Evolutionary conservation across 2,797 vertebrate genomes (phyloP), one percentile per base, ranked within the genome.

Genomic region (Gephyroberyx darwinii): DNA sequence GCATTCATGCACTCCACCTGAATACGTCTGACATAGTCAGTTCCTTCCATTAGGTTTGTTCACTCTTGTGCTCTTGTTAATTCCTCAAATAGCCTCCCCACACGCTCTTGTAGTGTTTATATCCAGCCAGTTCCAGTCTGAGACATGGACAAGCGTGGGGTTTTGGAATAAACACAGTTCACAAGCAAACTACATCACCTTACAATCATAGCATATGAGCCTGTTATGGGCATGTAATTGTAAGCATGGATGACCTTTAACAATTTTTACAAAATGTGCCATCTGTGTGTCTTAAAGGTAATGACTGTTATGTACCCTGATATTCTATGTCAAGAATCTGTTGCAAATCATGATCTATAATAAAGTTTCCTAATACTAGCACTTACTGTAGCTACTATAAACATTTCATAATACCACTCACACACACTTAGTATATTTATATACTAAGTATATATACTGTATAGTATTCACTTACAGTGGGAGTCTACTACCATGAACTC

Each of bases 101-200:
- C 5, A 53, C 5, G 57, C 6, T 43, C 6, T 37, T 37, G 1
- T 26, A 22, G 54, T 69, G 52, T 41, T 63, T 37, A 45, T 4
- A 60, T 9, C 61, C 43, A 19, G 17, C 10, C 59, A 16, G 8
- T 19, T 37, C 17, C 12, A 41, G 16, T 48, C 45, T 17, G 45
- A 55, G 37, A 55, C 53, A 65, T 13, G 22, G 8, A 22, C 39
- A 8, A 53, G 26, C 26, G 17, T 41, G 16, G 22, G 19, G n/a
- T 54, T 45, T 74, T 61, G 52, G n/a, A 67, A 50, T 56, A 57
- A 67, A 82, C 20, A 17, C 47, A 58, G 14, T 12, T 22, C 19
- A 58, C 20, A 12, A 12, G 31, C 5, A 37, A 60, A 66, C 26
- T 26, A 26, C 26, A 26, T 26, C n/a, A 30, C 41, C 41, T 35